A percentile compares a stretch with the other conserved stretches of the same genome.
Evolutionary conservation across 1,140 invertebrate species (phyloP).

Genomic region (Tigriopus japonicus): DNA sequence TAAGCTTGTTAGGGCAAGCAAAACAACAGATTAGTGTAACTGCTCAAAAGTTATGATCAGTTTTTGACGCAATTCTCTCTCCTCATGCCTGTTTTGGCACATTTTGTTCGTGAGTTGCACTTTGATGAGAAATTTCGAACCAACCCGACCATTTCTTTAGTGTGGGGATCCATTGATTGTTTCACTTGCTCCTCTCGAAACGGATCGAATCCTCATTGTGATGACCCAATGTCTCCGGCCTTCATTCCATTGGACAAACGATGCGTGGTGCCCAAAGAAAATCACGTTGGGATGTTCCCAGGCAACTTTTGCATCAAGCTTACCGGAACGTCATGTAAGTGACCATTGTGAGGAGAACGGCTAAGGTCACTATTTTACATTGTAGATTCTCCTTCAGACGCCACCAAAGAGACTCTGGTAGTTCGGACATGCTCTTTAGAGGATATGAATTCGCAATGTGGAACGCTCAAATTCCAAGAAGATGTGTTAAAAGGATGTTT

Average conservation of each 20-base stretch:
- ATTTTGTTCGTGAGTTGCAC: too few relatives aligned
- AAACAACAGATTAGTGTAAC: too few relatives aligned
- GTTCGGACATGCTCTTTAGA: constrained; percentile 35
- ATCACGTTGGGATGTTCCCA: constrained; percentile 36
- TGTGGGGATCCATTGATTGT: constrained; percentile 30
- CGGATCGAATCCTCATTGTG: constrained; percentile 32
- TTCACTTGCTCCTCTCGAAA: constrained; percentile 38
- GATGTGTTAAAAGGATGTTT: constrained; percentile 33
- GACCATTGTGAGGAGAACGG: too few relatives aligned
- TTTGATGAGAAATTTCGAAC: too few relatives aligned
- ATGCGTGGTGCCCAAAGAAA: constrained; percentile 35
- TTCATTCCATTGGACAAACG: constrained; percentile 29
- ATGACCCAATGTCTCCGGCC: constrained; percentile 36
- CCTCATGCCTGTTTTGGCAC: too few relatives aligned
- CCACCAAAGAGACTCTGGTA: constrained; percentile 24
- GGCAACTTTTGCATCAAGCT: constrained; percentile 41
- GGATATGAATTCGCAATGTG: constrained; percentile 36
- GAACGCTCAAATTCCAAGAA: constrained; percentile 29
- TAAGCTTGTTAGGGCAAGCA: too few relatives aligned
- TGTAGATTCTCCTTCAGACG: neutral
- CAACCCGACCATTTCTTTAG: too few relatives aligned
- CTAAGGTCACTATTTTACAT: too few relatives aligned
- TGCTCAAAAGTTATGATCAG: too few relatives aligned
- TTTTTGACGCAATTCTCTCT: too few relatives aligned
- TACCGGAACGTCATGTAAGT: constrained; percentile 29